phyloP scores from a whole-genome alignment of 2,888 invertebrate species.

The Corythucha ciliata region DNA sequence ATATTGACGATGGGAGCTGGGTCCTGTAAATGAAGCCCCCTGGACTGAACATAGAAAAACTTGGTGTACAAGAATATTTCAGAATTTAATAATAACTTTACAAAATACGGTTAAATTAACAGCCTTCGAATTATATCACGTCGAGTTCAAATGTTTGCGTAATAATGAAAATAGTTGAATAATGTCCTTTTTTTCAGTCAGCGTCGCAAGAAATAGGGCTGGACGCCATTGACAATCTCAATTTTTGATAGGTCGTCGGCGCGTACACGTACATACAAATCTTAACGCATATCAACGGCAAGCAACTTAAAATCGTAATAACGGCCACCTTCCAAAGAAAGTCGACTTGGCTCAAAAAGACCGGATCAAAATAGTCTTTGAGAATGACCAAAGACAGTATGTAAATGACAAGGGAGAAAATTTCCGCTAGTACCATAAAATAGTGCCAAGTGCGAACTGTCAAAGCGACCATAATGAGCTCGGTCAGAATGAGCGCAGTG shows the following conservation, averaged over 20 bases:
- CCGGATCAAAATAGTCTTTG: slow-evolving; percentile 87
- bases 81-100: too few species aligned
- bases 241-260: slow-evolving; percentile 78
- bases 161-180: too few species aligned
- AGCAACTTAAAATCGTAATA: slow-evolving; percentile 92
- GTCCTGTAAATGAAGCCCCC: too few species aligned
- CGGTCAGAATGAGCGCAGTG: slow-evolving; percentile 93
- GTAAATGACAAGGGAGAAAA: slow-evolving; percentile 80
- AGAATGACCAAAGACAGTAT: slow-evolving; percentile 77
- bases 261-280: slow-evolving; percentile 86
- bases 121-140: too few species aligned
- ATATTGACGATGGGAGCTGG: too few species aligned
- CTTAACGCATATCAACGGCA: slow-evolving; percentile 93
- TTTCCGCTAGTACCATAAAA: slow-evolving; percentile 88
- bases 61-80: too few species aligned
- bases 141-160: too few species aligned
- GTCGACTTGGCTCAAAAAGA: slow-evolving; percentile 82
- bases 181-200: too few species aligned
- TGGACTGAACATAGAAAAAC: too few species aligned
- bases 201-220: too few species aligned
- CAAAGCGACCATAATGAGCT: slow-evolving; percentile 95
- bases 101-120: too few species aligned
- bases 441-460: slow-evolving; percentile 96
- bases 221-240: too few species aligned
- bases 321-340: slow-evolving; percentile 95